These are phyloP conservation scores for Carlito syrichta DNA, from an alignment of 2,113 vertebrate genomes.

Conservation along the genomic window DNA sequence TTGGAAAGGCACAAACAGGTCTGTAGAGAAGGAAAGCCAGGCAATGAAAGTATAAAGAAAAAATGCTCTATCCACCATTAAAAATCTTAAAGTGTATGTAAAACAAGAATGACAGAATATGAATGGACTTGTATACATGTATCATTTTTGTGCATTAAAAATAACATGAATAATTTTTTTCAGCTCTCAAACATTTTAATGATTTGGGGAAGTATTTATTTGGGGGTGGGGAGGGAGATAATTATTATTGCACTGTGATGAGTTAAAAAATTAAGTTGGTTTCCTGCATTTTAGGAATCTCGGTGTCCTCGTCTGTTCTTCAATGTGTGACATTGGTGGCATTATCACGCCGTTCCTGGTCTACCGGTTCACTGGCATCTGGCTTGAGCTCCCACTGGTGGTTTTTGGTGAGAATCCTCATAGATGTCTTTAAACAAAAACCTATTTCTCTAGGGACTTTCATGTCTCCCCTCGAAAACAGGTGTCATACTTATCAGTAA, in stretches of 20 bases:
- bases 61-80: accelerated
- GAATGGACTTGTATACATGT: accelerated
- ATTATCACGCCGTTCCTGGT: constrained; percentile 90
- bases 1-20: accelerated
- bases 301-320: constrained; percentile 90
- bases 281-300: constrained; percentile 85
- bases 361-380: constrained; percentile 89
- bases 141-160: neutral
- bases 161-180: accelerated
- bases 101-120: neutral
- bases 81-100: neutral
- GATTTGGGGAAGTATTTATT: neutral
- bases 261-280: accelerated
- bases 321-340: constrained; percentile 91
- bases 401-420: constrained; percentile 87
- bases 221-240: accelerated
- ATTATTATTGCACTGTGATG: accelerated
- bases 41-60: accelerated
- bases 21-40: neutral
- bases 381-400: constrained; percentile 90
- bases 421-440: neutral
- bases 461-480: neutral
- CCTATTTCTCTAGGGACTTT: neutral
- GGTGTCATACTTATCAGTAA: neutral
- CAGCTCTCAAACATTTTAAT: neutral